phyloP scores from a whole-genome alignment of 2,113 vertebrate genomes.

The Hypomesus transpacificus region DNA sequence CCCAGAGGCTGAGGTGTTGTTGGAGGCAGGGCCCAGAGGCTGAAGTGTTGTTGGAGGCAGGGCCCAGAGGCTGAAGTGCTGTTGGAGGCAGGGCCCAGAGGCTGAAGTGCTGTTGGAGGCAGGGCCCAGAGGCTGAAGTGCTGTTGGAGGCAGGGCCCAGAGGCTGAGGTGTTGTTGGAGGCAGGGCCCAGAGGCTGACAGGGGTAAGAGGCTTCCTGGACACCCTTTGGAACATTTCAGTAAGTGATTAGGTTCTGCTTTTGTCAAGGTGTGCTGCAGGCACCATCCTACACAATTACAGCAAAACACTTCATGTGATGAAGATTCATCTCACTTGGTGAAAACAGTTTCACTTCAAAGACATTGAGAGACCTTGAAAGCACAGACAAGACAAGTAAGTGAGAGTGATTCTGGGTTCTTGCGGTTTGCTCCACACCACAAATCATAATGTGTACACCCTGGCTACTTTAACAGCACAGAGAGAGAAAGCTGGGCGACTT shows the following conservation, averaged over 20 bases:
- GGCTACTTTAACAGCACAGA: background rate
- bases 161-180: background rate
- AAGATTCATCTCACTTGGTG: no score
- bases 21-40: slow-evolving; percentile 4
- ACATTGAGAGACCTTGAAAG: no score
- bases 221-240: slow-evolving; percentile 8
- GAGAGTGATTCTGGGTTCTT: background rate
- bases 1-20: slow-evolving; percentile 19
- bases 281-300: no score
- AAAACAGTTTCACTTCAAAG: no score
- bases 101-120: background rate
- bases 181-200: background rate
- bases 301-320: no score
- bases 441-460: background rate
- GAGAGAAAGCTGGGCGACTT: background rate
- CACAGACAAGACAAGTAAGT: no score
- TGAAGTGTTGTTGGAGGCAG: slow-evolving; percentile 8
- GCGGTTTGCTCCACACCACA: slow-evolving; percentile 8
- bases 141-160: background rate
- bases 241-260: slow-evolving; percentile 11
- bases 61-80: background rate
- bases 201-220: no score
- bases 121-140: background rate
- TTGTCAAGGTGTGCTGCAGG: background rate
- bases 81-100: background rate